Percentiles rank a stretch among this genome's conserved stretches.
Conservation (phyloP, 2,888 invertebrate genomes). For the Bunonema sp. region DNA sequence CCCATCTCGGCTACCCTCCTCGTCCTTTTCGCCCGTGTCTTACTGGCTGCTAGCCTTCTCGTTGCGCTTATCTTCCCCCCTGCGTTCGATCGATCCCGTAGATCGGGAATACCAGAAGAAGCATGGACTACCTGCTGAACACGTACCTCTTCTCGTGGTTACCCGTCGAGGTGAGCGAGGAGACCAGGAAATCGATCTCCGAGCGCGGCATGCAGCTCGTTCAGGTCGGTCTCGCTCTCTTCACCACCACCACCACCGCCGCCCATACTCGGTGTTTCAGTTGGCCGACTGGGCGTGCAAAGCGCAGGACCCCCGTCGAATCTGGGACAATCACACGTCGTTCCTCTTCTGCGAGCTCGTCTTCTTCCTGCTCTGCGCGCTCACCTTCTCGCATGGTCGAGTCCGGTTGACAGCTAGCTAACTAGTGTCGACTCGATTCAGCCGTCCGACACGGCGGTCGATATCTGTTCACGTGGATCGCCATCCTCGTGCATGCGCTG, state of each 20-base stretch:
- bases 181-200: slow-evolving; percentile 21
- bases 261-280: too few species aligned
- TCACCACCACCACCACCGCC: too few species aligned
- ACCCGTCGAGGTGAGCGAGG: slow-evolving; percentile 31
- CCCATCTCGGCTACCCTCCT: too few species aligned
- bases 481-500: slow-evolving; percentile 60
- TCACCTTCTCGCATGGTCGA: slow-evolving; percentile 55
- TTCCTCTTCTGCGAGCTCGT: slow-evolving; percentile 57
- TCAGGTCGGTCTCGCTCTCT: slow-evolving; percentile 18
- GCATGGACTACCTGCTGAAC: slow-evolving; percentile 24
- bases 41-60: too few species aligned
- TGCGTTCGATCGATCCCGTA: too few species aligned
- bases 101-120: too few species aligned
- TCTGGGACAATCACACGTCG: slow-evolving; percentile 50
- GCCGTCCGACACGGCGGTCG: slow-evolving; percentile 61
- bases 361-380: slow-evolving; percentile 54
- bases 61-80: too few species aligned
- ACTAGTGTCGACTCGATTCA: slow-evolving; percentile 37
- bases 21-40: too few species aligned
- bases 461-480: slow-evolving; percentile 63
- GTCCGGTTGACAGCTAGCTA: not conserved
- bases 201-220: slow-evolving; percentile 25
- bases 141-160: slow-evolving; percentile 30
- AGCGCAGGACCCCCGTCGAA: slow-evolving; percentile 26
- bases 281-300: slow-evolving; percentile 41